Percentiles rank a stretch among this genome's conserved stretches.
Conservation (phyloP, 2,888 invertebrate species). For the Andrena flavipes region DNA sequence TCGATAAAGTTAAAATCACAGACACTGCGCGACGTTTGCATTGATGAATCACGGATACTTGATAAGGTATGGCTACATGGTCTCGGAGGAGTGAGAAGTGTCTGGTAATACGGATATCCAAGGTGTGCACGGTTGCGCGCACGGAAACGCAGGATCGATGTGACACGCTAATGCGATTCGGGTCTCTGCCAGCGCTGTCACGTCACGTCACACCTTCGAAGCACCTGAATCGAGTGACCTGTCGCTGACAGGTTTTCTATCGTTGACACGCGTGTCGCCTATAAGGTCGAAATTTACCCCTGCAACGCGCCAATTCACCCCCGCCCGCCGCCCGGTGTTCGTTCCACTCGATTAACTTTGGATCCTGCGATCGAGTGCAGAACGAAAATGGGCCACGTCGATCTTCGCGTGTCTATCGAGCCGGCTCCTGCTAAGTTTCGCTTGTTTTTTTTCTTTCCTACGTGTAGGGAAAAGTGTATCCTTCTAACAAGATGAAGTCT, state of each 20-base stretch:
- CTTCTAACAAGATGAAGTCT: no score
- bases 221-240: conserved; percentile 64
- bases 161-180: conserved; percentile 60
- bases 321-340: conserved; percentile 21
- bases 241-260: conserved; percentile 63
- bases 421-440: conserved; percentile 4
- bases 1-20: neutral
- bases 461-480: neutral
- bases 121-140: conserved; percentile 11
- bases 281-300: conserved; percentile 56
- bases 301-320: conserved; percentile 46
- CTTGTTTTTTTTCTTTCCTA: neutral
- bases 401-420: conserved; percentile 1
- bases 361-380: conserved; percentile 24
- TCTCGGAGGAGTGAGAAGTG: neutral
- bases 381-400: conserved; percentile 30
- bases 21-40: neutral
- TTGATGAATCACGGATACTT: neutral
- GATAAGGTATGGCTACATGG: neutral
- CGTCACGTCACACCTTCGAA: conserved; percentile 60
- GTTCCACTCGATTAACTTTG: conserved; percentile 53
- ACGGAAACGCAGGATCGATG: conserved; percentile 4
- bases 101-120: conserved; percentile 13
- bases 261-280: conserved; percentile 51
- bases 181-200: conserved; percentile 47